Percentiles rank a stretch among this genome's conserved stretches.
phyloP scores from a whole-genome alignment of 2,113 vertebrate genomes.

The Paramisgurnus dabryanus region DNA sequence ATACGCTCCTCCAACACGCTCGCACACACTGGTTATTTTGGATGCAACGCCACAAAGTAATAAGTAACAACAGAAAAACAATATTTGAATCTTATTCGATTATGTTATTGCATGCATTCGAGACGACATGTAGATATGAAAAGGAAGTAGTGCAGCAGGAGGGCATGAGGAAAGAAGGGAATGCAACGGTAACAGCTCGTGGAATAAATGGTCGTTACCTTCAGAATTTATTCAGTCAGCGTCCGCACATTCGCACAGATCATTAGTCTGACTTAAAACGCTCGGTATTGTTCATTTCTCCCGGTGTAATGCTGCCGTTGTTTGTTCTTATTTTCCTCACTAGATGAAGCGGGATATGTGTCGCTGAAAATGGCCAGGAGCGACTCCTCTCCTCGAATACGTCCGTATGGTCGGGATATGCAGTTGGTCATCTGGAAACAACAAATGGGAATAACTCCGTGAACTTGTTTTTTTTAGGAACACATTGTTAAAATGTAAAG shows the following conservation, averaged over 20 bases:
- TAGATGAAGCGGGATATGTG: conserved; percentile 74
- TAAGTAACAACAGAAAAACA: conserved; percentile 66
- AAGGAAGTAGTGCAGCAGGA: conserved; percentile 68
- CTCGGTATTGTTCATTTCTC: conserved; percentile 85
- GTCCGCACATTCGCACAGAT: conserved; percentile 82
- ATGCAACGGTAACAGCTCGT: conserved; percentile 93
- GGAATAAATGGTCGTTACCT: conserved; percentile 84
- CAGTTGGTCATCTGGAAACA: conserved; percentile 70
- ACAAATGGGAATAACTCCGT: conserved; percentile 57
- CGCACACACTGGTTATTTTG: conserved; percentile 56
- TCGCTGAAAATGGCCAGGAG: conserved; percentile 67
- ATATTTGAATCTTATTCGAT: conserved; percentile 73
- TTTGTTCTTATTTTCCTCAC: conserved; percentile 69
- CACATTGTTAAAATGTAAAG: background rate
- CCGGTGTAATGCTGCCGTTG: conserved; percentile 79
- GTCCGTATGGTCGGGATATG: conserved; percentile 70
- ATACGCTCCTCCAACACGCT: background rate
- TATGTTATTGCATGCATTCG: conserved; percentile 82
- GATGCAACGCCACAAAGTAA: conserved; percentile 66
- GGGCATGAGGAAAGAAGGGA: conserved; percentile 70
- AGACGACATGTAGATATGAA: conserved; percentile 73
- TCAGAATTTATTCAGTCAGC: conserved; percentile 79
- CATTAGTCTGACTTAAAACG: conserved; percentile 91
- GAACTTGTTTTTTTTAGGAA: background rate
- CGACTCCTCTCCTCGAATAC: conserved; percentile 64